These are phyloP conservation scores for Acleris laterana DNA, from an alignment of 2,888 invertebrate genomes.

Conservation along the genomic window DNA sequence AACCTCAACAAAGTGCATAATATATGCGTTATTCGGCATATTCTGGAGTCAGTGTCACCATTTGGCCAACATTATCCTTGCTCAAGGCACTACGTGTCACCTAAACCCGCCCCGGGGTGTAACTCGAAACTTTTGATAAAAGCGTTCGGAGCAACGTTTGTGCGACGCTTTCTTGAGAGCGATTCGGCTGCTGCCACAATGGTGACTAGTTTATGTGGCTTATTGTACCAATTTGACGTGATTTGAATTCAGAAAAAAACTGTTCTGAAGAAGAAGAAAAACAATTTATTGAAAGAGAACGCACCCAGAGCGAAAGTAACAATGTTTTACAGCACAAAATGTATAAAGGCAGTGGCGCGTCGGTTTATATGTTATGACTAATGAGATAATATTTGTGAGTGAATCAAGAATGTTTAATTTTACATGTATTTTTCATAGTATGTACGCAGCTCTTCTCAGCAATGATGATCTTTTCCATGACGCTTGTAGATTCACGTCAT, in stretches of 20 bases:
- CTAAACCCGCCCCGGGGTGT: slow-evolving; percentile 42
- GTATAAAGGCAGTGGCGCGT: too few species aligned
- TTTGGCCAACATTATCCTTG: slow-evolving; percentile 5
- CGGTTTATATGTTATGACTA: too few species aligned
- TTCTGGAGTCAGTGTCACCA: slow-evolving; percentile 7
- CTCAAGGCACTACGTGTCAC: slow-evolving; percentile 30
- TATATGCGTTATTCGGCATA: slow-evolving; percentile 2
- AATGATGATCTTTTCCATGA: too few species aligned
- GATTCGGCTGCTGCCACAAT: slow-evolving; percentile 43
- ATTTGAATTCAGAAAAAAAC: neutral
- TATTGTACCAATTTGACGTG: neutral
- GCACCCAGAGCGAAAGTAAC: too few species aligned
- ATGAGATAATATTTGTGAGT: too few species aligned
- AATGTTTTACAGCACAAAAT: too few species aligned
- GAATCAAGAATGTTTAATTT: too few species aligned
- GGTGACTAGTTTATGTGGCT: slow-evolving; percentile 23
- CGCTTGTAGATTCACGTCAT: too few species aligned
- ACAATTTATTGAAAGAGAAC: too few species aligned
- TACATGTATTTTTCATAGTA: too few species aligned
- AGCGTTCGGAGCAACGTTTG: slow-evolving; percentile 45
- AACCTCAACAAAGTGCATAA: neutral
- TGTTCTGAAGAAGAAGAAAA: too few species aligned
- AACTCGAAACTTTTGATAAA: slow-evolving; percentile 61
- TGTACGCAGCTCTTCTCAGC: too few species aligned
- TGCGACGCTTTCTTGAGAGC: slow-evolving; percentile 40